phyloP scores from a whole-genome alignment of 1,140 invertebrate species.

The Zaprionus davidi region DNA sequence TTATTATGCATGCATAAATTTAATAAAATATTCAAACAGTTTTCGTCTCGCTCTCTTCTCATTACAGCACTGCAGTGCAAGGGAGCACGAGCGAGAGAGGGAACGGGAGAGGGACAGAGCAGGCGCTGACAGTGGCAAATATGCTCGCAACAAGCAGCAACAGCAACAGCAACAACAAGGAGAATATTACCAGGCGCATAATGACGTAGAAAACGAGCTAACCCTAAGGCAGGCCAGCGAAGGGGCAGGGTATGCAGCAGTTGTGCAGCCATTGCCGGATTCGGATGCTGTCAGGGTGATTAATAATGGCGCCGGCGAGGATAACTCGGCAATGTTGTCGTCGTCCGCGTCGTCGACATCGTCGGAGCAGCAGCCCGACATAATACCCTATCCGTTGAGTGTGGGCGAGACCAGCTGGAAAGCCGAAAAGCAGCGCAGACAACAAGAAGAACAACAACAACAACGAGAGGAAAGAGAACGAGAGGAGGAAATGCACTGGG shows the following conservation, averaged over 20 bases:
- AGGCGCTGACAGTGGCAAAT: constrained; percentile 54
- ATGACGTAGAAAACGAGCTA: constrained; percentile 57
- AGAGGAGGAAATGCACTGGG: constrained; percentile 47
- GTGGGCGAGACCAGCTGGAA: constrained; percentile 70
- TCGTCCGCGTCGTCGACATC: constrained; percentile 18
- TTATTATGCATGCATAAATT: constrained; percentile 34
- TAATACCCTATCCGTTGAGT: constrained; percentile 77
- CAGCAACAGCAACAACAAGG: constrained; percentile 38
- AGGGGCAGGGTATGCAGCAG: constrained; percentile 21
- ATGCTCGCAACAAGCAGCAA: constrained; percentile 51
- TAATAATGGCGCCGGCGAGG: constrained; percentile 44
- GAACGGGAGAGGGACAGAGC: constrained; percentile 4
- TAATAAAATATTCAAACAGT: constrained; percentile 35
- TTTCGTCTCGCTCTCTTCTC: not conserved
- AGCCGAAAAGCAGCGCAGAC: constrained; percentile 50
- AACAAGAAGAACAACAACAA: constrained; percentile 35
- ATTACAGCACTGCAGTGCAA: constrained; percentile 51
- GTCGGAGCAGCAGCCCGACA: constrained; percentile 75
- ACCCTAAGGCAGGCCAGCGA: not conserved
- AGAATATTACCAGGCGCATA: constrained; percentile 45
- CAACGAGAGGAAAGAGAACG: constrained; percentile 35
- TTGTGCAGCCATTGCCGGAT: constrained; percentile 10
- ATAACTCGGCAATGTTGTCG: constrained; percentile 31
- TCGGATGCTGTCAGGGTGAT: constrained; percentile 34
- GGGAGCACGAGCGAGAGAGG: constrained; percentile 7